A percentile compares a stretch with the other conserved stretches of the same genome.
Evolutionary conservation across 2,888 invertebrate genomes (phyloP).

Genomic region (Acrocera orbiculus): DNA sequence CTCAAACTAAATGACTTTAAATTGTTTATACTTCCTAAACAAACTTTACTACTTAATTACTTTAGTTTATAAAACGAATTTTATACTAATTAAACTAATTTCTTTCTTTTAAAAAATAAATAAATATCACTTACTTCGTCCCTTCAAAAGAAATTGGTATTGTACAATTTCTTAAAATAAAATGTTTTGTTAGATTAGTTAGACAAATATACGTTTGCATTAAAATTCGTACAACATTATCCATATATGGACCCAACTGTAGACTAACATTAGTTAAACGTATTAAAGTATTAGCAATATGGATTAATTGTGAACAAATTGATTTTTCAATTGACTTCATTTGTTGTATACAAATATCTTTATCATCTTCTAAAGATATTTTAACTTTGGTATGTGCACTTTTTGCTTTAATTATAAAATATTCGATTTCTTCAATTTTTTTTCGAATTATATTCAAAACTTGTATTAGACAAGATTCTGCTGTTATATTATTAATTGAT

Average conservation of each 20-base stretch:
- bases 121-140: slow-evolving; percentile 22
- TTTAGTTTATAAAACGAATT: too few relatives aligned
- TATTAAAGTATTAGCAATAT: slow-evolving; percentile 35
- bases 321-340: slow-evolving; percentile 37
- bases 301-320: slow-evolving; percentile 39
- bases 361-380: slow-evolving; percentile 31
- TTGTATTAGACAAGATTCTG: slow-evolving; percentile 19
- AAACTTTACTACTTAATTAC: too few relatives aligned
- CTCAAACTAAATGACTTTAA: too few relatives aligned
- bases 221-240: slow-evolving; percentile 37
- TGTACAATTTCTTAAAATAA: slow-evolving; percentile 32
- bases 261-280: slow-evolving; percentile 35
- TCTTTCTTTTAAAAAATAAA: too few relatives aligned
- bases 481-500: slow-evolving; percentile 20
- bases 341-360: slow-evolving; percentile 30
- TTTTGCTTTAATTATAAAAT: slow-evolving; percentile 31
- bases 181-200: slow-evolving; percentile 41
- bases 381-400: slow-evolving; percentile 30
- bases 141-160: slow-evolving; percentile 18
- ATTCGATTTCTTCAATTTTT: slow-evolving; percentile 26
- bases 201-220: slow-evolving; percentile 37
- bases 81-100: too few relatives aligned
- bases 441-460: slow-evolving; percentile 22
- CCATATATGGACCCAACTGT: slow-evolving; percentile 36
- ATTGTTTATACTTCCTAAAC: too few relatives aligned